Evolutionary conservation across 2,888 invertebrate species (phyloP).

Genomic region (Amphipoea oculea): DNA sequence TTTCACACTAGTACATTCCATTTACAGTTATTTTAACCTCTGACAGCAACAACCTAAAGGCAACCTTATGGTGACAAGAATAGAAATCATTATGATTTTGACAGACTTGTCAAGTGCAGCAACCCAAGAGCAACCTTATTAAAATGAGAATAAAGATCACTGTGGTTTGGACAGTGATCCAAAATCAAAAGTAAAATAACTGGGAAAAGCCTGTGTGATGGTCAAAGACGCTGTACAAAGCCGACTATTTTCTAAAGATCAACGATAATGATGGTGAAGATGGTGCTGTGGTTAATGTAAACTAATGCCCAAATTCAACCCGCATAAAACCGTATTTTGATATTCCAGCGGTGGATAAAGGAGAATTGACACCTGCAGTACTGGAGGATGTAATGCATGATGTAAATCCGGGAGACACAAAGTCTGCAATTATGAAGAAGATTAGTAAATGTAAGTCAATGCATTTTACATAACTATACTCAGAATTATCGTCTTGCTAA

Average conservation of each 20-base stretch:
- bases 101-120: no score
- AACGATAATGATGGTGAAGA: not conserved
- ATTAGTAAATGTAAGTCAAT: constrained; percentile 33
- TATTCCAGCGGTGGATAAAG: constrained; percentile 39
- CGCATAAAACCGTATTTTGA: not conserved
- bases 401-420: constrained; percentile 23
- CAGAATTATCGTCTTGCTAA: not conserved
- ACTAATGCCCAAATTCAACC: not conserved
- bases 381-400: constrained; percentile 28
- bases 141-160: no score
- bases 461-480: not conserved
- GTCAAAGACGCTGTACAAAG: not conserved
- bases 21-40: no score
- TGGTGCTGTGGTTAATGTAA: not conserved
- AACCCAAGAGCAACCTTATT: no score
- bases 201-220: not conserved
- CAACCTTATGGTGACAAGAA: no score
- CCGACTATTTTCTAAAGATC: not conserved
- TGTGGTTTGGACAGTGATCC: no score
- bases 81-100: no score
- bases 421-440: constrained; percentile 41
- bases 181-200: no score
- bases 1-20: no score
- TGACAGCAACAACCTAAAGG: no score
- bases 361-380: constrained; percentile 31